These are phyloP conservation scores for Xenops minutus DNA, from an alignment of 2,797 vertebrate genomes.

Conservation along the genomic window DNA sequence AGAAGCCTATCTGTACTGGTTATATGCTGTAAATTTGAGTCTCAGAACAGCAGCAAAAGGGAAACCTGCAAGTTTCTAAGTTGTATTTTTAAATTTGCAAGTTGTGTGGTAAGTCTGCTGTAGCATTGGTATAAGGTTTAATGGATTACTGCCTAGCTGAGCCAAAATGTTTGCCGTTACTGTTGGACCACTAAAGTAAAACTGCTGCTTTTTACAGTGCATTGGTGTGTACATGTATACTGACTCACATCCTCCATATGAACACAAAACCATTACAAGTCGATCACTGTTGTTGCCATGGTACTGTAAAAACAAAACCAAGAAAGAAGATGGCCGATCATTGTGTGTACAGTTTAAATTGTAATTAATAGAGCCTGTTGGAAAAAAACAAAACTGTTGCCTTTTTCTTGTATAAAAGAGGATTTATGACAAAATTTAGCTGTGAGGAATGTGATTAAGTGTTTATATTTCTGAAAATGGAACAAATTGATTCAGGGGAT, in stretches of 20 bases:
- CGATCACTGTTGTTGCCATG: slow-evolving; percentile 93
- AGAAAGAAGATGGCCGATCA: slow-evolving; percentile 83
- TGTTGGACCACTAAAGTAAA: slow-evolving; percentile 87
- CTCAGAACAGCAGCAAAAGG: slow-evolving; percentile 50
- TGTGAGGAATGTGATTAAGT: slow-evolving; percentile 94
- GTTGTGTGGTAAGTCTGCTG: slow-evolving; percentile 75
- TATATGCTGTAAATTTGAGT: slow-evolving; percentile 60
- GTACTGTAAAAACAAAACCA: slow-evolving; percentile 87
- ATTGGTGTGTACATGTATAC: slow-evolving; percentile 85
- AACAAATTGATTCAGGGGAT: slow-evolving; percentile 89
- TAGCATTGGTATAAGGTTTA: slow-evolving; percentile 68
- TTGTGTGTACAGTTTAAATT: slow-evolving; percentile 93
- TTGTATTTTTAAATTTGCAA: slow-evolving; percentile 61
- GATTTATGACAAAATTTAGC: slow-evolving; percentile 95
- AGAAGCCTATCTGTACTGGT: slow-evolving; percentile 48
- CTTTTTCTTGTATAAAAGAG: slow-evolving; percentile 99
- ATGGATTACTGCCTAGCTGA: slow-evolving; percentile 94
- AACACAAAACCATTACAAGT: slow-evolving; percentile 86
- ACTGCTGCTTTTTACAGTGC: slow-evolving; percentile 87
- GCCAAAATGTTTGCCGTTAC: slow-evolving; percentile 88
- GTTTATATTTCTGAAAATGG: slow-evolving; percentile 96
- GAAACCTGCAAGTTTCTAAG: slow-evolving; percentile 51
- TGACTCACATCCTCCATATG: slow-evolving; percentile 83
- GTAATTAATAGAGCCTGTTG: slow-evolving; percentile 93
- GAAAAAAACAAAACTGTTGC: slow-evolving; percentile 88